Conservation (phyloP, 2,113 vertebrate species). For the Syngnathus typhle region DNA sequence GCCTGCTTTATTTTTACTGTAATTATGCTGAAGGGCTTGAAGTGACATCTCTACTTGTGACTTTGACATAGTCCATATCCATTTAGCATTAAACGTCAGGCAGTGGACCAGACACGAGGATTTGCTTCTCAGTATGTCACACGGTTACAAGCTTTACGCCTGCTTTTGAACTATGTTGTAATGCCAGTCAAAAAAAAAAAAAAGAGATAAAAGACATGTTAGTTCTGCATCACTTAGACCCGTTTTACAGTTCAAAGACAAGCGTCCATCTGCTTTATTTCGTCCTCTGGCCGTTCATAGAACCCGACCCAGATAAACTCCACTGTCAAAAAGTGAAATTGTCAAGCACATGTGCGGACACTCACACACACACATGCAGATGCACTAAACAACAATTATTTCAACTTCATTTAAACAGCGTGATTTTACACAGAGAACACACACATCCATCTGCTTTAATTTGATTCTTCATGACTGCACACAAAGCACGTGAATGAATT, state of each 20-base stretch:
- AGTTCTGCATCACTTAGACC: conserved; percentile 40
- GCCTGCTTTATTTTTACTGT: conserved; percentile 27
- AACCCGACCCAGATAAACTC: conserved; percentile 24
- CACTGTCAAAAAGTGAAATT: conserved; percentile 12
- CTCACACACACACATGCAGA: conserved; percentile 3
- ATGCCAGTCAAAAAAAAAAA: conserved; percentile 8
- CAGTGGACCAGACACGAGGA: conserved; percentile 53
- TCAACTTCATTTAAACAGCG: conserved; percentile 31
- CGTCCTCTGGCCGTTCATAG: conserved; percentile 30
- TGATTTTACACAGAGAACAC: conserved; percentile 17
- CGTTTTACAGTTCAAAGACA: conserved; percentile 32
- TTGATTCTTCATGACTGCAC: conserved; percentile 28
- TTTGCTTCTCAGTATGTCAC: conserved; percentile 44
- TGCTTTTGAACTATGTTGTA: conserved; percentile 19
- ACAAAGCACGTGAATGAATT: not conserved
- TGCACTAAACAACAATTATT: conserved; percentile 18
- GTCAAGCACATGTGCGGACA: conserved; percentile 15
- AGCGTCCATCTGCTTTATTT: conserved; percentile 49
- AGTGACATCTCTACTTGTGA: conserved; percentile 44
- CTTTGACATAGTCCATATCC: conserved; percentile 57
- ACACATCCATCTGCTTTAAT: conserved; percentile 38
- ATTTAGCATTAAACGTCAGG: conserved; percentile 56
- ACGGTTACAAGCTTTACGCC: conserved; percentile 18
- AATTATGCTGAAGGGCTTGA: conserved; percentile 15
- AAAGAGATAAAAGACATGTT: conserved; percentile 15